Percentiles rank a stretch among this genome's conserved stretches.
Evolutionary conservation across 1,140 invertebrate species (phyloP).

Genomic region (Drosophila orena): DNA sequence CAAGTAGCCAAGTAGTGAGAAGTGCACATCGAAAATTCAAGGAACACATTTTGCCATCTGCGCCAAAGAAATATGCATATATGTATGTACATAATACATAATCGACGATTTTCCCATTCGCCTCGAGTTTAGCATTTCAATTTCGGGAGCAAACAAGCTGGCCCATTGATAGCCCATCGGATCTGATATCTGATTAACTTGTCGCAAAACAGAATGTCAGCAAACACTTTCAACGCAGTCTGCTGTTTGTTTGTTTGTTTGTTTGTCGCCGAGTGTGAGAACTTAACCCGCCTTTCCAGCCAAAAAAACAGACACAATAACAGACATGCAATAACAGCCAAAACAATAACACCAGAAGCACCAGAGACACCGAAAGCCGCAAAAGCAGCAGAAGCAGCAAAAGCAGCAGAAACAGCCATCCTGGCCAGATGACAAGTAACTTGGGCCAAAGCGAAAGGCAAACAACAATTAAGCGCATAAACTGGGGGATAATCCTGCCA

Average conservation of each 20-base stretch:
- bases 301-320: too few species aligned
- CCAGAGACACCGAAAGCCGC: not conserved
- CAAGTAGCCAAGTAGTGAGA: too few species aligned
- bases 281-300: not conserved
- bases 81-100: not conserved
- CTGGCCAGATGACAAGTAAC: conserved; percentile 13
- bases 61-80: not conserved
- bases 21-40: not conserved
- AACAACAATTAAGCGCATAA: conserved; percentile 76
- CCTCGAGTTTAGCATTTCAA: conserved; percentile 26
- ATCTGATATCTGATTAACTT: conserved; percentile 43
- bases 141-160: conserved; percentile 26
- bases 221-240: conserved; percentile 23
- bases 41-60: not conserved
- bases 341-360: conserved; percentile 2
- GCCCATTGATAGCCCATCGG: conserved; percentile 29
- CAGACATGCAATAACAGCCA: conserved; percentile 11
- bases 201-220: conserved; percentile 28
- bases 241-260: conserved; percentile 2
- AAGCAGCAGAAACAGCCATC: not conserved
- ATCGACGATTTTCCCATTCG: not conserved
- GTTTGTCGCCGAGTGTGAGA: conserved; percentile 1
- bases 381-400: not conserved
- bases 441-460: conserved; percentile 43
- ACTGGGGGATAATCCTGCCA: conserved; percentile 62